Evolutionary conservation across 37 sponge, comb jelly and placozoan genomes (phyloP), one percentile per base, ranked within the genome.

Genomic region (Dysidea cf. avara): DNA sequence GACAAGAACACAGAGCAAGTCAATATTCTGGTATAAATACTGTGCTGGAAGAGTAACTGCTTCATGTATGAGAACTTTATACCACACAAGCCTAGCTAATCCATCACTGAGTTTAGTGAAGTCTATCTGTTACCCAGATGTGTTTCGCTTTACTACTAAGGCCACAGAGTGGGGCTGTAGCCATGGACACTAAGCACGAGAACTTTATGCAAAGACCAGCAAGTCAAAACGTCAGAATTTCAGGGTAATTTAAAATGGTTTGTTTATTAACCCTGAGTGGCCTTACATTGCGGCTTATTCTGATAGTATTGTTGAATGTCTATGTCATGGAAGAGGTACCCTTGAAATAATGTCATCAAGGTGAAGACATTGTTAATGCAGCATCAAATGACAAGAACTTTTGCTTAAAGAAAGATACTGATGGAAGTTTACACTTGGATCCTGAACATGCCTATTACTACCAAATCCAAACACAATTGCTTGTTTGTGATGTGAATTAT

Each of bases 241-340:
- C 12, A 9, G 18, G 11, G 53, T 80, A 3, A 3, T 0, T 20
- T 37, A 60, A n/a, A 49, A 31, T 47, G 72, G 81, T 20, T 58
- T 80, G 7, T 26, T 71, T 48, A 71, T 69, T 0, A 78, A 78
- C 51, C 74, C 82, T 7, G 25, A 54, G 5, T 73, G 51, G 61
- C 86, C 86, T 34, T 40, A 54, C 56, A 22, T 85, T 1, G 81
- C 75, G 21, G 81, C 86, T 28, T 57, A 67, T 0, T 78, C 84
- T 35, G 77, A 66, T 72, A 69, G 78, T 33, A 56, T 59, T 61
- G 71, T 77, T 5, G 17, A 31, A 13, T 83, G 84, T 61, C 38
- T 30, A 17, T 83, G 84, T 51, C 79, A 78, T 83, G 84, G 84
- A 49, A 57, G 79, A 17, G 84, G 78, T 36, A 31, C 61, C 37